Conservation (phyloP, 2,888 invertebrate genomes). For the Notodonta ziczac region DNA sequence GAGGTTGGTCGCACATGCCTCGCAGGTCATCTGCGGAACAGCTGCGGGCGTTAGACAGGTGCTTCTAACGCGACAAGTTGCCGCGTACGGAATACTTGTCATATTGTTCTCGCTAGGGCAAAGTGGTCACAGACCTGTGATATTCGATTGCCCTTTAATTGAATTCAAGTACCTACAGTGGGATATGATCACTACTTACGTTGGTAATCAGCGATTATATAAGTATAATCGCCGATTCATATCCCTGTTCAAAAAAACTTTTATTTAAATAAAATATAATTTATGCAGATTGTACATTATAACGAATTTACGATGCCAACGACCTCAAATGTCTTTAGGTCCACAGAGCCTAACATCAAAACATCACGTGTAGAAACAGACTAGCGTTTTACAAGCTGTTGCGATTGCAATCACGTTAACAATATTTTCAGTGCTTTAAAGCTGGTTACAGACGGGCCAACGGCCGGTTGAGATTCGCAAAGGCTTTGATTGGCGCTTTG, state of each 20-base stretch:
- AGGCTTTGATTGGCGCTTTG: not conserved
- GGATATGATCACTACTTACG: too few species aligned
- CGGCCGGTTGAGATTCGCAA: not conserved
- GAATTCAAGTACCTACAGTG: too few species aligned
- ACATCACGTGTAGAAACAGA: not conserved
- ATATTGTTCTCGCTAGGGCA: not conserved
- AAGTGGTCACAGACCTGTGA: too few species aligned
- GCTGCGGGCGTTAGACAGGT: conserved; percentile 76
- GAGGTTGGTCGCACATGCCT: conserved; percentile 47
- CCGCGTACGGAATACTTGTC: conserved; percentile 16
- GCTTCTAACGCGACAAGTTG: conserved; percentile 61
- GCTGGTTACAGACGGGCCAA: not conserved
- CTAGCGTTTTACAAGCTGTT: conserved; percentile 23
- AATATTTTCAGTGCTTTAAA: conserved; percentile 66
- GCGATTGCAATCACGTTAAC: conserved; percentile 70
- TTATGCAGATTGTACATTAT: conserved; percentile 1
- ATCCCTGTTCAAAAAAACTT: too few species aligned
- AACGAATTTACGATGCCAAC: conserved; percentile 47
- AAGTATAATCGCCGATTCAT: too few species aligned
- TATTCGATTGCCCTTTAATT: too few species aligned
- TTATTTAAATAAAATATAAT: too few species aligned
- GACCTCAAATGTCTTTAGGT: conserved; percentile 29
- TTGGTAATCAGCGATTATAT: too few species aligned
- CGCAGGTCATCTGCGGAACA: conserved; percentile 58
- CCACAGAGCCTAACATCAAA: not conserved